Evolutionary conservation across 2,113 vertebrate genomes (phyloP).

Genomic region (Montifringilla adamsi): DNA sequence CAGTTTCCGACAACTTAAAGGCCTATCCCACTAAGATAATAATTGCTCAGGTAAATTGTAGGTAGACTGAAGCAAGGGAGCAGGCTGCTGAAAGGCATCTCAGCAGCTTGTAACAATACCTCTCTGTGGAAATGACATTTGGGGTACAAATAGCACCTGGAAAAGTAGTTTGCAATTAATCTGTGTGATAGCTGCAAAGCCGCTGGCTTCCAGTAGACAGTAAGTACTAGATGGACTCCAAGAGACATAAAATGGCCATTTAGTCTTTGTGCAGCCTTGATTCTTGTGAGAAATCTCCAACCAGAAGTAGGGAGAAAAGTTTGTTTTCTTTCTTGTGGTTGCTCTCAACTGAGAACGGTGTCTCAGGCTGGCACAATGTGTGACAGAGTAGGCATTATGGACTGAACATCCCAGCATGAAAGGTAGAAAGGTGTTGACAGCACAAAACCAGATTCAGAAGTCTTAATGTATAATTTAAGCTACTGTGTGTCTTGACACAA

Average conservation of each 20-base stretch:
- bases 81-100: background rate
- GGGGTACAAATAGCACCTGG: background rate
- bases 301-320: background rate
- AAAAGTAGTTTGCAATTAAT: background rate
- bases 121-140: slow-evolving; percentile 27
- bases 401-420: background rate
- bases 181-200: background rate
- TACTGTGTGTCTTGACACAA: background rate
- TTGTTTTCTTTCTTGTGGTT: background rate
- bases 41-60: slow-evolving; percentile 31
- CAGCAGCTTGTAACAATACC: background rate
- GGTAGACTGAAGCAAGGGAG: background rate
- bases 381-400: background rate
- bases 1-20: background rate
- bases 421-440: background rate
- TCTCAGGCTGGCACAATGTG: background rate
- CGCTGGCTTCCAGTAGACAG: background rate
- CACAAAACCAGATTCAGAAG: background rate
- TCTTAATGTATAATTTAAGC: background rate
- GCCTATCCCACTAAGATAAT: slow-evolving; percentile 41
- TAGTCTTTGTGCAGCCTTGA: background rate
- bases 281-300: background rate
- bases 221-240: background rate
- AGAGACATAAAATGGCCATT: background rate
- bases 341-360: background rate